Evolutionary conservation across 2,797 vertebrate genomes (phyloP), one percentile per base, ranked within the genome.

Genomic region (Remorina albescens): DNA sequence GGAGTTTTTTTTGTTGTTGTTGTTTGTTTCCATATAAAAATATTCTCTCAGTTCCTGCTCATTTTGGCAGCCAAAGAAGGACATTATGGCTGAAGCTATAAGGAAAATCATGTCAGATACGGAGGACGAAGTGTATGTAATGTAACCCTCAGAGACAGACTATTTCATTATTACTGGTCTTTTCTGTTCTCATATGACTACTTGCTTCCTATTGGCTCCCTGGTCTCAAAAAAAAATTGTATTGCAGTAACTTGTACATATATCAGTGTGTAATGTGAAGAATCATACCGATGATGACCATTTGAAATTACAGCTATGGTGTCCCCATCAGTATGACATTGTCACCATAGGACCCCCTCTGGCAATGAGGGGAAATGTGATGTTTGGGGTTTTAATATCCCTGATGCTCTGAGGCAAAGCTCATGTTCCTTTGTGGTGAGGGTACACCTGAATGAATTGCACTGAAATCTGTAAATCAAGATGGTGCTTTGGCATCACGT

Each of bases 401-500:
- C 65, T 49, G 36, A 77, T 69, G 71, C 74, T 86, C 65, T 76
- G 80, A 87, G 74, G 82, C 75, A 68, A 88, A 78, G 83, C 69
- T 74, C 66, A 19, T 71, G 83, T 79, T 89, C 83, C 83, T 74
- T 50, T 50, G 67, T 77, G 76, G 67, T 71, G 77, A 88, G 85
- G 88, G 86, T 81, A 82, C 80, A 85, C 83, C 77, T 89, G 94
- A 95, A 96, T 93, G 92, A 96, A 95, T 97, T 99, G 97, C 97
- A 99, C 97, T 99, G 97, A 98, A 92, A 94, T 95, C 94, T 96
- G 94, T 96, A 96, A 95, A 96, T 92, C 80, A 80, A 88, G 93
- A 95, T 97, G 97, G 94, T 97, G 95, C 95, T 95, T 97, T 95
- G 94, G 97, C 97, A 96, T 96, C 97, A 94, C 95, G 86, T 96